Percentiles rank a stretch among this genome's conserved stretches.
These are phyloP conservation scores for Amphipyra berbera DNA, from an alignment of 2,888 invertebrate genomes.

Conservation along the genomic window DNA sequence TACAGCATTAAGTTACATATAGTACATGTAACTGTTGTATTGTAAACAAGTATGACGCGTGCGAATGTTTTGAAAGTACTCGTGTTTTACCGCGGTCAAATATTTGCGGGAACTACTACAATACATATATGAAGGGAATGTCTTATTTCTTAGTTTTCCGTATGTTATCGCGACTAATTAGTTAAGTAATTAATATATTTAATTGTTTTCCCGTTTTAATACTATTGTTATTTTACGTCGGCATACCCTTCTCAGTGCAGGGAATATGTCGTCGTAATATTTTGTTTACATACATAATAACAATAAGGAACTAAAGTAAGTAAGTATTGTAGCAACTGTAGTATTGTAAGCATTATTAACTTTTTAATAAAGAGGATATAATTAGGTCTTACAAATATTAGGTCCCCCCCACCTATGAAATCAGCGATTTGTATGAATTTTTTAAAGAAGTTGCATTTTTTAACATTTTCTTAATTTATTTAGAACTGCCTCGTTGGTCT, in stretches of 20 bases:
- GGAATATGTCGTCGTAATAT: constrained; percentile 17
- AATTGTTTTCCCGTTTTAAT: constrained; percentile 30
- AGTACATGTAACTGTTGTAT: neutral
- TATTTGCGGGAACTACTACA: constrained; percentile 7
- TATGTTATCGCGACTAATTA: constrained; percentile 32
- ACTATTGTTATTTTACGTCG: constrained; percentile 16
- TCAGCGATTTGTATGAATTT: no score
- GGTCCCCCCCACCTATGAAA: no score
- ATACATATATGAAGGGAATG: constrained; percentile 22
- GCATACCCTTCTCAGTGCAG: constrained; percentile 1
- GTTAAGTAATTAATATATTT: constrained; percentile 15
- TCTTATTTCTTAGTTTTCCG: constrained; percentile 26
- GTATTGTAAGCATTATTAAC: no score
- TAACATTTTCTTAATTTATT: no score
- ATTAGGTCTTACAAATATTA: no score
- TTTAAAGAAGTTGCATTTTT: no score
- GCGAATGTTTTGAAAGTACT: neutral
- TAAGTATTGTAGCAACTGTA: no score
- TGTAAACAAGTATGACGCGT: constrained; percentile 17
- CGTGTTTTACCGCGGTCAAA: constrained; percentile 9
- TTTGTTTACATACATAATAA: constrained; percentile 7
- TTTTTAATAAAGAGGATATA: no score
- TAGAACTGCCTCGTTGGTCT: no score
- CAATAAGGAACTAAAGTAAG: neutral
- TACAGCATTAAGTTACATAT: neutral